Base-by-base conservation (phyloP, 2,113 vertebrate genomes). In the Hoplias malabaricus region DNA sequence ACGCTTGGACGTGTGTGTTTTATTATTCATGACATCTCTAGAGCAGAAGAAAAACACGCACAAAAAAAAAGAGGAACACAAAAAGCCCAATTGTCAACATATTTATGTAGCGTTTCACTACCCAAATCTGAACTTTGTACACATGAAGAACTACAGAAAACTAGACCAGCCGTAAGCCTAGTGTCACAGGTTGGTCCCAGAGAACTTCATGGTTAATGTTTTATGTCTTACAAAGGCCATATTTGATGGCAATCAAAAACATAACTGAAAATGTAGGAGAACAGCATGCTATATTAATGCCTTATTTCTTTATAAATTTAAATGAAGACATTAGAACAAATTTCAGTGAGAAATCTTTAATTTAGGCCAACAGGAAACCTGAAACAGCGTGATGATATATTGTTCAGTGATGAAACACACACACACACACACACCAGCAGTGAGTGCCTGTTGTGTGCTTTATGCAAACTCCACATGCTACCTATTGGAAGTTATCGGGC, bases 1-100 rank as follows among this genome's bases (percentile, higher is more conserved):
- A 57, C 8, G 7, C 21, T 29, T 56, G 43, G 40, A 42, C 16
- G 7, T 14, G 23, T 68, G 34, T 27, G 66, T 48, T 59, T 50
- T 27, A 77, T 80, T 69, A 74, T 83, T 69, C 56, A 77, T 73
- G 62, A 46, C 16, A 68, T 61, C 27, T 54, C 19, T 25, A 19
- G 29, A 21, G 53, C 65, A 62, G 34, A 74, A 69, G 25, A 46
- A 68, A 77, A n/a, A n/a, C n/a, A n/a, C n/a, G n/a, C n/a, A n/a
- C n/a, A n/a, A n/a, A n/a, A n/a, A 62, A 62, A 43, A 27, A 71
- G 27, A 66, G 27, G 50, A 79, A 54, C 63, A 46, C 36, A 36
- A 31, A 75, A 61, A 56, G n/a, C 7, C 42, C 56, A 25, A 21
- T 34, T 63, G 72, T 81, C 71, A 72, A 38, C 67, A 69, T 31